Base-by-base conservation (phyloP, 2,113 vertebrate genomes). In the Erinaceus europaeus region DNA sequence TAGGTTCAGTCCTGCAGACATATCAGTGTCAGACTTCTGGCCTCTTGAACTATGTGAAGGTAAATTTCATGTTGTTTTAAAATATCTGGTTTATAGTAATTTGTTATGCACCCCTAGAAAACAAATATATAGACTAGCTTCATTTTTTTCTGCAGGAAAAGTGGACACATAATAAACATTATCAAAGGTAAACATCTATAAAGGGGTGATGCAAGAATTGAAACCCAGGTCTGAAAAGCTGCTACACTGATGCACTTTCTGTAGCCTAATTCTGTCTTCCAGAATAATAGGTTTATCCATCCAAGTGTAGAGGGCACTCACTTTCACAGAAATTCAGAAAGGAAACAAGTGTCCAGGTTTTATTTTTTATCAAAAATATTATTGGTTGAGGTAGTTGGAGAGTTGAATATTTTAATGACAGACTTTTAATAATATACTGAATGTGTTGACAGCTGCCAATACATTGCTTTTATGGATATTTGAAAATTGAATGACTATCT, bases 331-430 rank as follows among this genome's bases (percentile, higher is more conserved):
- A 88, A 77, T 77, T 59, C 29, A 71, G 64, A 77, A 90, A 74
- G 64, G 11, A 67, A 78, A 38, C 46, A 78, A 3, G n/a, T 65
- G 42, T 10, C 74, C 38, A 8, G 59, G 14, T 23, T 86, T 80
- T 78, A 82, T 32, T 46, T 80, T 91, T 91, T 38, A 34, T 85
- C 64, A 83, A 84, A 77, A 69, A 29, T 6, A 71, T 81, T 75
- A 40, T 7, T 74, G 34, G 15, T 62, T 4, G 8, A 83, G 8
- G 34, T 85, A 50, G 50, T 46, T 77, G n/a, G 38, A 7, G n/a
- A 62, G 57, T 27, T 61, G 21, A 71, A 78, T 40, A 29, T 91
- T 92, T 75, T 57, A 93, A 65, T 78, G 74, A 34, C 0, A 4
- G 27, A 32, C 74, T 86, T 89, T 84, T 79, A 48, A 34, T 36